Conservation (phyloP, 2,797 vertebrate genomes). For the Peromyscus melanophrys region DNA sequence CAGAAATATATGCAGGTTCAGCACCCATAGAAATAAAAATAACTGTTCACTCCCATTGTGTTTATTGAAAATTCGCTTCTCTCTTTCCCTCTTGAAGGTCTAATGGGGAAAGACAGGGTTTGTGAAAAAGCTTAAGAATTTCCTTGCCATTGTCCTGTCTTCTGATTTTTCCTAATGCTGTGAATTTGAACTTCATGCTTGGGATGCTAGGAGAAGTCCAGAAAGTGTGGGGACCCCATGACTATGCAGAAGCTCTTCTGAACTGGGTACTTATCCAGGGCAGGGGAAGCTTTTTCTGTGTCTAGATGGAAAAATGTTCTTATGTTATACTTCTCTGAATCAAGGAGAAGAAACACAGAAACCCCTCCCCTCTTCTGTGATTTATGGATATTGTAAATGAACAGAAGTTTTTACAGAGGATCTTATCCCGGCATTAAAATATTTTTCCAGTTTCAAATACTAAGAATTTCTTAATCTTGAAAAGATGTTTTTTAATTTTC, state of each 20-base stretch:
- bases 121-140: not conserved
- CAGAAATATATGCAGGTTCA: not conserved
- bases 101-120: not conserved
- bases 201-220: not conserved
- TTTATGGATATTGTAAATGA: conserved; percentile 38
- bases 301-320: not conserved
- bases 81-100: not conserved
- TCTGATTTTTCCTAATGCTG: not conserved
- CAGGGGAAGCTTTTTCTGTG: not conserved
- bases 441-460: conserved; percentile 45
- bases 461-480: conserved; percentile 33
- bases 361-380: not conserved
- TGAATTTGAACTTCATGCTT: not conserved
- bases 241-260: not conserved
- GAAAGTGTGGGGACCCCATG: not conserved
- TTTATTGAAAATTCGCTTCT: not conserved
- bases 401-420: not conserved
- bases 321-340: not conserved
- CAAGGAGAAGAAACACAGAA: conserved; percentile 1
- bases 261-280: not conserved
- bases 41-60: not conserved
- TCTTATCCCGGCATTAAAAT: not conserved
- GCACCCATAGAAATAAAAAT: not conserved
- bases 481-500: not conserved
- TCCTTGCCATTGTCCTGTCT: not conserved